Evolutionary conservation across 1,140 invertebrate genomes (phyloP).

Genomic region (Nasonia giraulti): DNA sequence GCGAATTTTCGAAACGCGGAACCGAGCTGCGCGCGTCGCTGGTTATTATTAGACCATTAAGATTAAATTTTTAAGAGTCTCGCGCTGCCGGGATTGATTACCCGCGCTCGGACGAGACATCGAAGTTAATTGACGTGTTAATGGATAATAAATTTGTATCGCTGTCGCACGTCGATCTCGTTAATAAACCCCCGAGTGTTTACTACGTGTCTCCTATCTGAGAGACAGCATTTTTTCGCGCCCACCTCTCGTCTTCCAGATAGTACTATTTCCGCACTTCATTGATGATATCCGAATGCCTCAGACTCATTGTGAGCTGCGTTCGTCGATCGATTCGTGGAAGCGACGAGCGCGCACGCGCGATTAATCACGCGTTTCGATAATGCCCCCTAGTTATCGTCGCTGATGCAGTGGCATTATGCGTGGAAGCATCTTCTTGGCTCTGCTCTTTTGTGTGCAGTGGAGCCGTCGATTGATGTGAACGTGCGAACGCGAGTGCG

Average conservation of each 20-base stretch:
- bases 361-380: slow-evolving; percentile 13
- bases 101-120: slow-evolving; percentile 53
- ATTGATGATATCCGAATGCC: slow-evolving; percentile 32
- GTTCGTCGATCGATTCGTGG: slow-evolving; percentile 30
- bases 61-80: slow-evolving; percentile 41
- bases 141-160: slow-evolving; percentile 71
- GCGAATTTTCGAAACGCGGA: background rate
- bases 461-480: background rate
- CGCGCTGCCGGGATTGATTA: slow-evolving; percentile 39
- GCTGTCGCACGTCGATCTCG: slow-evolving; percentile 59
- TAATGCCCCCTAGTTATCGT: slow-evolving; percentile 19
- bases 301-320: background rate
- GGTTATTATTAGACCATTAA: slow-evolving; percentile 34
- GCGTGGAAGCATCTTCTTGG: background rate
- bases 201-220: slow-evolving; percentile 58
- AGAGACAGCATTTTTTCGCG: slow-evolving; percentile 41
- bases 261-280: slow-evolving; percentile 34
- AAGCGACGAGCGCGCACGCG: background rate
- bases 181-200: slow-evolving; percentile 66
- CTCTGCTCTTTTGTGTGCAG: background rate
- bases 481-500: background rate
- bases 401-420: background rate
- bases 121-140: slow-evolving; percentile 69
- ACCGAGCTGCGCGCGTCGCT: background rate
- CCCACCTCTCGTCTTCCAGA: background rate